A percentile compares a stretch with the other conserved stretches of the same genome.
Conservation (phyloP, 2,888 invertebrate genomes). For the Venusia cambrica region DNA sequence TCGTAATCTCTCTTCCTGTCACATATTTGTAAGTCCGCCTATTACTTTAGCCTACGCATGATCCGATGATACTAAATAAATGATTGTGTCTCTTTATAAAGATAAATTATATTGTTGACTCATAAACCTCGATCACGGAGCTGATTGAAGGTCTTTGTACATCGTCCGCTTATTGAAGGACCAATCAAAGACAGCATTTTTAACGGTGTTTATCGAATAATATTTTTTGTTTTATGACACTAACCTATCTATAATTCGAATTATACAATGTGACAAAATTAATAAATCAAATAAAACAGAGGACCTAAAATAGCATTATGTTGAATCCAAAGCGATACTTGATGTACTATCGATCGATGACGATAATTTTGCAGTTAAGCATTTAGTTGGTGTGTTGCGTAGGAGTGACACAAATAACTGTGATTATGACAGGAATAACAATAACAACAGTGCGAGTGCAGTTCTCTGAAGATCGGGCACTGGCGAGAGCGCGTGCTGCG, state of each 20-base stretch:
- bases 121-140: slow-evolving; percentile 26
- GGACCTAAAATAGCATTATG: no score
- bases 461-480: slow-evolving; percentile 44
- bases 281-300: no score
- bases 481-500: slow-evolving; percentile 34
- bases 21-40: slow-evolving; percentile 45
- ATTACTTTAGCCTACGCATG: slow-evolving; percentile 35
- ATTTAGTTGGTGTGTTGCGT: slow-evolving; percentile 45
- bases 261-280: no score
- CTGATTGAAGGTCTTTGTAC: slow-evolving; percentile 18
- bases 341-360: no score
- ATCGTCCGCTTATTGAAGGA: slow-evolving; percentile 2
- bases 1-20: slow-evolving; percentile 65
- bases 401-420: slow-evolving; percentile 51
- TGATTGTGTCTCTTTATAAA: slow-evolving; percentile 27
- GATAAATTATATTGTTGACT: slow-evolving; percentile 33
- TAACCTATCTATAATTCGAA: no score
- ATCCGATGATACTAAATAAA: slow-evolving; percentile 28
- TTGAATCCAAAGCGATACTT: no score
- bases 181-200: no score
- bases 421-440: slow-evolving; percentile 41
- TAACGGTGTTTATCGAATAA: no score
- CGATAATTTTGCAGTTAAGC: no score
- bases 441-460: slow-evolving; percentile 35
- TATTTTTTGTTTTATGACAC: no score